Base-by-base conservation (phyloP, 2,113 vertebrate species). In the Chionomys nivalis region DNA sequence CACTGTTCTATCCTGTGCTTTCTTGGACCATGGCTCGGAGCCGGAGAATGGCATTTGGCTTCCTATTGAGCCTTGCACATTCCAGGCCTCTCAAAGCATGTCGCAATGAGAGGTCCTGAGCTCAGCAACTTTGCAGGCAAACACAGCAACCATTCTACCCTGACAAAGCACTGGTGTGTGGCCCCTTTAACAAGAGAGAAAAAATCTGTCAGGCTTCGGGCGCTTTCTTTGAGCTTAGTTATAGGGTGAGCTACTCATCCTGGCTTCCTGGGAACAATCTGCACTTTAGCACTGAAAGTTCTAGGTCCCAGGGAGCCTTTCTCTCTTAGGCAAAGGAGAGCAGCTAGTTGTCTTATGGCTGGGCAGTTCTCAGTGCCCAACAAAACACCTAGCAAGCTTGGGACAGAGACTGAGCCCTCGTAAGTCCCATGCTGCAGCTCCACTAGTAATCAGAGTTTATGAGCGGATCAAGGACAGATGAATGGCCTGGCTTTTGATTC, bases 81-180 rank as follows among this genome's bases (percentile, higher is more conserved):
- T 98, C 97, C 97, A 95, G 87, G 73, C 94, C 92, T 95, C 95
- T 97, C 77, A 11, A 86, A 72, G 95, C 92, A 93, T 87, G 87
- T 93, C 92, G 65, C 93, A 83, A 81, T 52, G 86, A 90, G 85
- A 92, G 72, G 68, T 52, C 61, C 58, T 17, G 76, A 91, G 81
- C 76, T 83, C 91, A 94, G 94, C 72, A 36, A 66, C 85, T 63
- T 58, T 65, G 79, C 49, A 17, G 58, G 88, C 19, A 1, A 96
- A 94, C 96, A 96, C 77, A 95, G 93, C 90, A 55, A 49, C 63
- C 79, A 52, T 87, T 97, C 92, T 91, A 68, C 63, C 83, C 65
- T 24, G 49, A 76, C 47, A 28, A 39, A 26, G 17, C 36, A 33
- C 83, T 33, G 75, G 52, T 2, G 0, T 5, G 73, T 8, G 73